Evolutionary conservation across 1,140 invertebrate genomes (phyloP).

Genomic region (Caenorhabditis brenneri): DNA sequence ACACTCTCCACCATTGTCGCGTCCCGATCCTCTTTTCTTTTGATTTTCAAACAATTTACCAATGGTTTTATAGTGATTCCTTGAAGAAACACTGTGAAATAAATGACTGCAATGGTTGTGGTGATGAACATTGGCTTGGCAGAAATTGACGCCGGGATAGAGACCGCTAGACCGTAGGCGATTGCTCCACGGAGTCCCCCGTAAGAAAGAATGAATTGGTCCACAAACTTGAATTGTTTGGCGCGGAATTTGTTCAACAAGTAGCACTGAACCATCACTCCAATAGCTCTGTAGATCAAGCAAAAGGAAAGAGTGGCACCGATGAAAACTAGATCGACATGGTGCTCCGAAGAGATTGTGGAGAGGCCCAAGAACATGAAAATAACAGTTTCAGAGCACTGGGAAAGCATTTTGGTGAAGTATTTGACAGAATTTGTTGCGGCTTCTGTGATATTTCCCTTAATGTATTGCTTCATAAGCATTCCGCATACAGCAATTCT

Average conservation of each 20-base stretch:
- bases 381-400: constrained; percentile 88
- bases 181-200: constrained; percentile 74
- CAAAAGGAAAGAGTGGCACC: constrained; percentile 91
- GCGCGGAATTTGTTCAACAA: constrained; percentile 70
- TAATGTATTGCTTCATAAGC: constrained; percentile 98
- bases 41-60: constrained; percentile 73
- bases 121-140: constrained; percentile 74
- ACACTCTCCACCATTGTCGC: constrained; percentile 67
- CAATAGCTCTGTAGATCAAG: constrained; percentile 85
- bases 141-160: constrained; percentile 72
- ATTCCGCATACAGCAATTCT: constrained; percentile 97
- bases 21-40: constrained; percentile 64
- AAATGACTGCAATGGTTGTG: constrained; percentile 71
- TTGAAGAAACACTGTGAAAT: constrained; percentile 62
- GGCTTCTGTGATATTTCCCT: constrained; percentile 95
- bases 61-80: constrained; percentile 74
- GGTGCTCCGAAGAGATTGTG: constrained; percentile 80
- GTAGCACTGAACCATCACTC: constrained; percentile 66
- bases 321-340: constrained; percentile 79
- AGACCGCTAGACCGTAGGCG: constrained; percentile 73
- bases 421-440: constrained; percentile 96
- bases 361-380: constrained; percentile 88
- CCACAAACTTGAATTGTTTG: constrained; percentile 70
- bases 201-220: constrained; percentile 75
- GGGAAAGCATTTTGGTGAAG: constrained; percentile 90